Base-by-base conservation (phyloP, 2,797 vertebrate species). In the Lacerta bilineata region DNA sequence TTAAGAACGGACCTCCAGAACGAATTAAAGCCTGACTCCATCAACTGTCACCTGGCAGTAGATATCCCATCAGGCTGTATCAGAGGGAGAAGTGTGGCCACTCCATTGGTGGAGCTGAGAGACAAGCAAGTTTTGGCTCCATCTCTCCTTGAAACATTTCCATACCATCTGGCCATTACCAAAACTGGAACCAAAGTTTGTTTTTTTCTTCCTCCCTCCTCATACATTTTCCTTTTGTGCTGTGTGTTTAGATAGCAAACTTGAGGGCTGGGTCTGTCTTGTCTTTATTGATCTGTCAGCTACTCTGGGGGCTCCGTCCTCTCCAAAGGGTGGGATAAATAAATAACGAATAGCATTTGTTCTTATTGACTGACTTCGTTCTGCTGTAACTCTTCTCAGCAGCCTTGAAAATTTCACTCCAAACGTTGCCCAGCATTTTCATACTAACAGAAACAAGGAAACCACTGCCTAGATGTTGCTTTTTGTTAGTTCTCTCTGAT, bases 361-460 rank as follows among this genome's bases (percentile, higher is more conserved):
- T 36, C n/a, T 39, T 84, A 69, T 10, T 18, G 50, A 20, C 50
- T 59, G 77, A 55, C 11, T 25, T 69, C 3, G 11, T 83, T 66
- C 9, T 20, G 27, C 27, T 74, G 23, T 39, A 13, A 27, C 71
- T 75, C 18, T 50, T 59, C n/a, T 61, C 71, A 61, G 55, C 11
- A 75, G 71, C 50, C 33, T 75, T 84, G 46, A 75, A 84, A 61
- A 75, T 41, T 75, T 41, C 50, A 61, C 55, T 84, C 71, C 50
- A 61, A 72, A 75, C 4, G 8, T 74, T 27, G 33, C 43, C 3
- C 61, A 29, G 17, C 50, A 61, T 75, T 61, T 61, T 41, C 23
- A 8, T 39, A 13, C 18, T 41, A 29, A 61, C 55, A 4, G 23
- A 20, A 75, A 75, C 25, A 75, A 84, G 23, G 20, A 84, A 71